phyloP scores from a whole-genome alignment of 2,888 invertebrate genomes.

The Colostygia pectinataria region DNA sequence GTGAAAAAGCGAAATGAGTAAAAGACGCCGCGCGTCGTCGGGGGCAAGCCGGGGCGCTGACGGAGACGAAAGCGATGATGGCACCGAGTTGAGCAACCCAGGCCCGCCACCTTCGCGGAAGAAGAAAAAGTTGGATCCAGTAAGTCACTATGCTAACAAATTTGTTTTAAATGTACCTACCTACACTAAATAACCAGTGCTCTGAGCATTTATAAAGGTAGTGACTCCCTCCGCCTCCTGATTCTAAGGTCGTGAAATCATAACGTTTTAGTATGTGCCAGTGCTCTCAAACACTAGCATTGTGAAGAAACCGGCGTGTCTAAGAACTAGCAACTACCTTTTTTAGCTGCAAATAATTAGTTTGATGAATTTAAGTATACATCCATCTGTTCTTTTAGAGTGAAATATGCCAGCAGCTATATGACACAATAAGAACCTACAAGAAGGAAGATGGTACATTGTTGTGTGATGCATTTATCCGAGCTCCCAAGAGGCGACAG shows the following conservation, averaged over 20 bases:
- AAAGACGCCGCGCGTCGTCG: slow-evolving; percentile 92
- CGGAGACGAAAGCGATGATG: slow-evolving; percentile 88
- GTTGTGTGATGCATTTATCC: slow-evolving; percentile 96
- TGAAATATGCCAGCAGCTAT: slow-evolving; percentile 95
- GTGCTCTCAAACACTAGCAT: no score
- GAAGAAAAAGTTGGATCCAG: slow-evolving; percentile 89
- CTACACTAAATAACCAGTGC: no score
- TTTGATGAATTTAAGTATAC: no score
- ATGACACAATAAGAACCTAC: slow-evolving; percentile 94
- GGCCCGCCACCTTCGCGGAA: slow-evolving; percentile 82
- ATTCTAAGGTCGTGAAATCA: no score
- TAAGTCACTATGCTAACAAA: no score
- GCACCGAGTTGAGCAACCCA: slow-evolving; percentile 75
- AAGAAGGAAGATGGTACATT: slow-evolving; percentile 96
- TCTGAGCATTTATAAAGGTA: no score
- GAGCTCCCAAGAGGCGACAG: slow-evolving; percentile 96
- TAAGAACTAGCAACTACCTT: no score
- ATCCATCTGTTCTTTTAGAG: slow-evolving; percentile 74
- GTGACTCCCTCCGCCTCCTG: no score
- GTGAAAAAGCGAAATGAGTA: slow-evolving; percentile 87
- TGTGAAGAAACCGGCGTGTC: no score
- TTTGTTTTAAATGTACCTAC: slow-evolving; percentile 1
- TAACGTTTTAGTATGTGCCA: no score
- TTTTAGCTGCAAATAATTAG: no score
- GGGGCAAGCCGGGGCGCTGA: slow-evolving; percentile 87